Conservation (phyloP, 2,888 invertebrate species). For the Pimpla rufipes region DNA sequence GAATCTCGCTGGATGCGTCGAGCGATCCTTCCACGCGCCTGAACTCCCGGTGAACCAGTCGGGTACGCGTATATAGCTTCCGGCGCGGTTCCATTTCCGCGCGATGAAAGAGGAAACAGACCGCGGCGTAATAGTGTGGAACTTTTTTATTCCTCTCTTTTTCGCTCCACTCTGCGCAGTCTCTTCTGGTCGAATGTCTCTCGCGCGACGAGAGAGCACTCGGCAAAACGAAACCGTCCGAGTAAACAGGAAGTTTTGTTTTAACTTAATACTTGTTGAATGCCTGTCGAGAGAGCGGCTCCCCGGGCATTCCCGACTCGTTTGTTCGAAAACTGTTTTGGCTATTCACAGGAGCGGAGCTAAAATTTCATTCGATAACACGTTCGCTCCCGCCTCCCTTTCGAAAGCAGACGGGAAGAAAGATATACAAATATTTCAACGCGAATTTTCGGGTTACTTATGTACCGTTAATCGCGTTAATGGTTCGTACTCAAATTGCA, state of each 20-base stretch:
- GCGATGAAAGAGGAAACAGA: neutral
- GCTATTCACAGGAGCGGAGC: neutral
- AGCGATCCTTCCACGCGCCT: neutral
- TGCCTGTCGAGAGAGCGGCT: neutral
- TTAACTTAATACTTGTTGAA: constrained; percentile 20
- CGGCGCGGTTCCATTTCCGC: neutral
- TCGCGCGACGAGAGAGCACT: neutral
- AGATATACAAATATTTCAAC: no score
- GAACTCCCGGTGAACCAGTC: neutral
- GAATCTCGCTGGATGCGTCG: constrained; percentile 26
- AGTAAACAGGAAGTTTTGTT: constrained; percentile 12
- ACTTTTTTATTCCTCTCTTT: neutral
- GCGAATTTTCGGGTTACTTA: no score
- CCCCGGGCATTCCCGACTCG: neutral
- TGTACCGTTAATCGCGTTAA: no score
- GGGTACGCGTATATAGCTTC: neutral
- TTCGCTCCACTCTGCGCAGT: neutral
- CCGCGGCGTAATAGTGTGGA: neutral
- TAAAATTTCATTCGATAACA: neutral
- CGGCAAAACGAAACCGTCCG: neutral
- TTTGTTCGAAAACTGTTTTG: neutral
- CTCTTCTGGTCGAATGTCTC: constrained; percentile 2
- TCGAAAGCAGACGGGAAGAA: no score
- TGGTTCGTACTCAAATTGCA: no score
- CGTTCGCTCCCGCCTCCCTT: no score